Conservation (phyloP, 92 coral and sea anemone genomes). For the Epizoanthus rinbou region DNA sequence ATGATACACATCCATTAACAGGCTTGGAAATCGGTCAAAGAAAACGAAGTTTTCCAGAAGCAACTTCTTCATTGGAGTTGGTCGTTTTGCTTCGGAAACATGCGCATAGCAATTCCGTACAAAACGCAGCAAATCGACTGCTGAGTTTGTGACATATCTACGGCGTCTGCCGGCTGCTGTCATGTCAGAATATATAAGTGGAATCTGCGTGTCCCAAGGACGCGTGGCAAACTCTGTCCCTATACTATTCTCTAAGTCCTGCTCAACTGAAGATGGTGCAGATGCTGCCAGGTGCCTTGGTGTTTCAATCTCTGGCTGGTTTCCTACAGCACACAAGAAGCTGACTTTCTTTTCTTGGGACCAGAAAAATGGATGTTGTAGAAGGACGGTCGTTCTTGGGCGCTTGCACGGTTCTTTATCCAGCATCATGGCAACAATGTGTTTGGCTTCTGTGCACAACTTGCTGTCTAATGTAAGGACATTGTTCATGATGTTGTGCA, state of each 20-base stretch:
- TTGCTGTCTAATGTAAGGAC: neutral
- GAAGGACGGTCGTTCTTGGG: neutral
- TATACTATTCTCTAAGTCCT: neutral
- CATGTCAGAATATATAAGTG: conserved; percentile 34
- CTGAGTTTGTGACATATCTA: conserved; percentile 36
- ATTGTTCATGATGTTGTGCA: neutral
- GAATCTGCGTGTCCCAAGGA: conserved; percentile 18
- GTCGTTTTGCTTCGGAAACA: conserved; percentile 19
- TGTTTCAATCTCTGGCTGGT: conserved; percentile 41
- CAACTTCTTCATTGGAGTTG: neutral
- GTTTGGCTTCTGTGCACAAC: neutral
- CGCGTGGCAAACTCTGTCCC: neutral
- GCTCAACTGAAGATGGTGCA: neutral
- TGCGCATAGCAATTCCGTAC: conserved; percentile 48
- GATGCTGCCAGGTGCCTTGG: neutral
- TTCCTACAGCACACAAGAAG: neutral
- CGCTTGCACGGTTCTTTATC: neutral
- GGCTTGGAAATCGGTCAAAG: conserved; percentile 43
- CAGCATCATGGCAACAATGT: neutral
- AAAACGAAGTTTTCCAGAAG: conserved; percentile 39
- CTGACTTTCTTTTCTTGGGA: neutral
- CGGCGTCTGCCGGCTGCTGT: neutral
- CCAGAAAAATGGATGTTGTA: neutral
- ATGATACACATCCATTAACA: conserved; percentile 53
- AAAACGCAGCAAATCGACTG: conserved; percentile 51